phyloP scores from a whole-genome alignment of 1,140 invertebrate genomes.

The Macrocentrus cingulum region DNA sequence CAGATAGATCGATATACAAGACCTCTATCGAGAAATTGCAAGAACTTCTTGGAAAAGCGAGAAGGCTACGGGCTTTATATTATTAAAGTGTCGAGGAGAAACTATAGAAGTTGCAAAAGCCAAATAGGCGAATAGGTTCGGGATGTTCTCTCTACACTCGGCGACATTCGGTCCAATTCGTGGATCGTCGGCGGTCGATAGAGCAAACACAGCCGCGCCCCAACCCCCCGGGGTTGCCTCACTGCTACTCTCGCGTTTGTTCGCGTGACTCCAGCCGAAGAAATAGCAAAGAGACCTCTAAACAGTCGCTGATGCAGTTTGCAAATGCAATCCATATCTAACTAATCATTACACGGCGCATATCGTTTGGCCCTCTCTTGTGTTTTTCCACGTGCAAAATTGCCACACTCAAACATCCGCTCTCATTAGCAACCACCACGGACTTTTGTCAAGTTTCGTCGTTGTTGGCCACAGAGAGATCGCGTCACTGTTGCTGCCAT shows the following conservation, averaged over 20 bases:
- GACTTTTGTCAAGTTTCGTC: constrained; percentile 44
- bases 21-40: too few relatives aligned
- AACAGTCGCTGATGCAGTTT: constrained; percentile 30
- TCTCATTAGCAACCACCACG: constrained; percentile 50
- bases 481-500: constrained; percentile 28
- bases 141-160: constrained; percentile 31
- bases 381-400: too few relatives aligned
- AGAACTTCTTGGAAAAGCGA: neutral
- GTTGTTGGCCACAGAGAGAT: constrained; percentile 22
- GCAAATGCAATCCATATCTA: too few relatives aligned
- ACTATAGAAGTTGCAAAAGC: too few relatives aligned
- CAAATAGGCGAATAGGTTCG: constrained; percentile 13
- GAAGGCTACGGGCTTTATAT: too few relatives aligned
- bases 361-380: neutral
- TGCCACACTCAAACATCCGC: too few relatives aligned
- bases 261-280: constrained; percentile 33
- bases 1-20: too few relatives aligned
- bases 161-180: constrained; percentile 49
- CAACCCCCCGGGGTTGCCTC: constrained; percentile 47
- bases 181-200: constrained; percentile 58
- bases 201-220: constrained; percentile 61
- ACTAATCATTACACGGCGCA: too few relatives aligned
- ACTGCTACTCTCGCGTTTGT: constrained; percentile 7
- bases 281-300: constrained; percentile 26
- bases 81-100: too few relatives aligned